Base-by-base conservation (phyloP, 2,888 invertebrate genomes). In the Allolobophora icterica region DNA sequence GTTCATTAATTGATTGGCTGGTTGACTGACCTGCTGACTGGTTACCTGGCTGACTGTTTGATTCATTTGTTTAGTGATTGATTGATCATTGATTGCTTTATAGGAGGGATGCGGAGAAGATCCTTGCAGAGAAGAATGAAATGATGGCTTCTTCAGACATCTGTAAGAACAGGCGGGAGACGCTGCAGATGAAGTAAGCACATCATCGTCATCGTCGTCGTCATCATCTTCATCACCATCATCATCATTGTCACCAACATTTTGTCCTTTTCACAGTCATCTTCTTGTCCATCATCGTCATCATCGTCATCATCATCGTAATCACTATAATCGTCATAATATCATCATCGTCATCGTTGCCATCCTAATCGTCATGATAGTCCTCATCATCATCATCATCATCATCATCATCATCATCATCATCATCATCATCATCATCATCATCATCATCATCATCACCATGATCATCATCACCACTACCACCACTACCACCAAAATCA, bases 101-200 rank as follows among this genome's bases (percentile, higher is more conserved):
- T 30, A 89, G 89, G 89, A 89, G 89, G 38, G 89, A 89, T 0
- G 19, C 33, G 1, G 89, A 89, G 89, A 89, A 33, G 52, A 42
- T 45, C 33, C 30, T 89, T 8, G 89, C 45, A 6, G 89, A 89
- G 52, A 89, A 89, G 89, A 89, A 89, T 38, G 52, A 42, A 6
- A 35, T 89, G 89, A 42, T 89, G 89, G 52, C 42, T 11, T 8
- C 42, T 30, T 17, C 33, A 34, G 89, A 89, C 52, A 89, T 45
- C 45, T 89, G 89, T n/a, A 89, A 89, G 21, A 89, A 89, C 52
- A 42, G 42, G 13, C 38, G 42, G 0, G 89, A 89, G 45, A 89
- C 89, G 24, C n/a, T 52, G 4, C 42, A 89, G 42, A 42, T 89
- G 42, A 38, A 89, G 89, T 89, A 38, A 45, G 89, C 21, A 8